Evolutionary conservation across 1,140 invertebrate genomes (phyloP).

Genomic region (Ostrea denselamellosa): DNA sequence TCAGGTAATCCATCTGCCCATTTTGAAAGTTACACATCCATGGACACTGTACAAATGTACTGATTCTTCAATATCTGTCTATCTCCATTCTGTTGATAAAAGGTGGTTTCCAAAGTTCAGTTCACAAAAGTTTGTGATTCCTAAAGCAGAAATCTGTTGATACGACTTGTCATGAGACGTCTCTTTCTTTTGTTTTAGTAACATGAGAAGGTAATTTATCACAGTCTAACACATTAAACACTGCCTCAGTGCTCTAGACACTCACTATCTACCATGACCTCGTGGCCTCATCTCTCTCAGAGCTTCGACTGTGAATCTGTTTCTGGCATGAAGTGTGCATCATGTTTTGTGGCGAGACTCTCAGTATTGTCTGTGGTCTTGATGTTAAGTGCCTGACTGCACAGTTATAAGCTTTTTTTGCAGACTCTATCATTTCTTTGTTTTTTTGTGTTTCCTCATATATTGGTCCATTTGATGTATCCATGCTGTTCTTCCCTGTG

Average conservation of each 20-base stretch:
- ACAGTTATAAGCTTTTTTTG: too few species aligned
- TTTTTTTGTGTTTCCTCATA: too few species aligned
- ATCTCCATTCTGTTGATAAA: too few species aligned
- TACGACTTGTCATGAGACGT: neutral
- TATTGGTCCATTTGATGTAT: too few species aligned
- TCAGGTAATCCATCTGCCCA: too few species aligned
- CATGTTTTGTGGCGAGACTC: neutral
- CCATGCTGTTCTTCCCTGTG: too few species aligned
- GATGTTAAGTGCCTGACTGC: too few species aligned
- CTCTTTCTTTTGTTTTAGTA: constrained; percentile 6
- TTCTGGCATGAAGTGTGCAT: neutral
- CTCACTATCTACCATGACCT: neutral
- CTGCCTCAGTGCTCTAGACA: neutral
- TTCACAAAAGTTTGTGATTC: neutral
- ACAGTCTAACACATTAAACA: neutral
- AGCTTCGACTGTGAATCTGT: neutral
- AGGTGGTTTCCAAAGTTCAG: neutral
- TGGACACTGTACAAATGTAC: too few species aligned
- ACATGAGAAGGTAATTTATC: neutral
- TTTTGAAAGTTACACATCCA: too few species aligned
- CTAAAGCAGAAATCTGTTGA: neutral
- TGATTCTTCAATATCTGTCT: too few species aligned
- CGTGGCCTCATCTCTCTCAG: neutral
- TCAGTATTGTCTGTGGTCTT: too few species aligned
- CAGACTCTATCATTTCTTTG: too few species aligned